Conservation (phyloP, 1,140 invertebrate species). For the Condylostylus longicornis region DNA sequence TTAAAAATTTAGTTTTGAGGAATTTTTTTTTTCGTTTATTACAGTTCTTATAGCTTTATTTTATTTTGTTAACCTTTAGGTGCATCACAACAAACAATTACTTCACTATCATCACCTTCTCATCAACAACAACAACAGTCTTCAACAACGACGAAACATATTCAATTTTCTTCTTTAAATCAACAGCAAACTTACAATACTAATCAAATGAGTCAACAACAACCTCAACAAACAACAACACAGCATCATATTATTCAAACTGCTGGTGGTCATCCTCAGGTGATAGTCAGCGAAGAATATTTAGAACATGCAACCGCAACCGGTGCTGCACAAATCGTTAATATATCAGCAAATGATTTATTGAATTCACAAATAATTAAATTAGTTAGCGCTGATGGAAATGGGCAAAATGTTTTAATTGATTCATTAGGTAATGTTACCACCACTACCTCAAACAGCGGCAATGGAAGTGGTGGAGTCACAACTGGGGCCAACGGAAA, state of each 20-base stretch:
- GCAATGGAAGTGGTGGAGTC: neutral
- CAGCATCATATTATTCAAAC: constrained; percentile 2
- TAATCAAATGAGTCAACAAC: constrained; percentile 2
- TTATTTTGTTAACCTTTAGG: too few species aligned
- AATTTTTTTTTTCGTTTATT: too few species aligned
- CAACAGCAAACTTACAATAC: constrained; percentile 4
- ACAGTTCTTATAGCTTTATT: too few species aligned
- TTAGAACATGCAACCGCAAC: neutral
- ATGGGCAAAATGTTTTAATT: constrained; percentile 24
- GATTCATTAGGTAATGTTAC: constrained; percentile 9
- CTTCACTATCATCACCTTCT: neutral
- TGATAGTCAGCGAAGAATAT: constrained; percentile 3
- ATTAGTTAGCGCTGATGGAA: constrained; percentile 18
- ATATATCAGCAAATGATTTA: constrained; percentile 11
- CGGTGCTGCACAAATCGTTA: neutral
- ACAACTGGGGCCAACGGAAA: constrained; percentile 6
- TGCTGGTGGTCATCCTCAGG: constrained; percentile 1
- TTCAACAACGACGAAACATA: too few species aligned
- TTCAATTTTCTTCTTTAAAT: too few species aligned
- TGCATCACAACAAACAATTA: constrained; percentile 11
- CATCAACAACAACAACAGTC: constrained; percentile 8
- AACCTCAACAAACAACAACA: too few species aligned
- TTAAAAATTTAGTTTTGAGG: too few species aligned
- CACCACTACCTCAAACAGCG: constrained; percentile 5
- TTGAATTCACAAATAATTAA: constrained; percentile 29